These are phyloP conservation scores for Mustelus asterias DNA, from an alignment of 2,113 vertebrate species.

Conservation along the genomic window DNA sequence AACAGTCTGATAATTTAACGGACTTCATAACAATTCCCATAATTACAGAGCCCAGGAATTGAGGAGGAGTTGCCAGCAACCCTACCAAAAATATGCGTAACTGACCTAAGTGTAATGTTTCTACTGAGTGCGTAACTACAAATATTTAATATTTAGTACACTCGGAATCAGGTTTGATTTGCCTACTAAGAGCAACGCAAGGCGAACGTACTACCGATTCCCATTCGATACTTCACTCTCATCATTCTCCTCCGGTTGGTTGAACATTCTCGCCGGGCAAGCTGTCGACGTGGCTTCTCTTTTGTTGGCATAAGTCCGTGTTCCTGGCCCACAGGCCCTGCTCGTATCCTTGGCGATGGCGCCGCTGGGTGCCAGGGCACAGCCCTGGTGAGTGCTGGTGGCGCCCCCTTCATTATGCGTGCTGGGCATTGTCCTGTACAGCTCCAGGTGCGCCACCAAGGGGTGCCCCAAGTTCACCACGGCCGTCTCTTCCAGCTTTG, in stretches of 20 bases:
- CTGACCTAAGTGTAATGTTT: neutral
- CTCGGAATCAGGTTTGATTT: neutral
- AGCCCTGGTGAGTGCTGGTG: neutral
- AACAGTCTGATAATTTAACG: neutral
- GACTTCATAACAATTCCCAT: neutral
- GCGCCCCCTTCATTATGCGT: fast-evolving
- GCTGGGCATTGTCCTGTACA: neutral
- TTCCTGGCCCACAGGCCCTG: constrained; percentile 40
- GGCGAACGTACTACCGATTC: constrained; percentile 48
- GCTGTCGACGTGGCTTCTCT: constrained; percentile 44
- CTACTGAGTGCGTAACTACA: neutral
- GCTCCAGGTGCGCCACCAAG: constrained; percentile 4
- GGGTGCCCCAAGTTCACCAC: neutral
- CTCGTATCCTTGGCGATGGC: constrained; percentile 35
- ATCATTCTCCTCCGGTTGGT: constrained; percentile 72
- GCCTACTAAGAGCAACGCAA: constrained; percentile 40
- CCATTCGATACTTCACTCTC: constrained; percentile 57
- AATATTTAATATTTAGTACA: neutral
- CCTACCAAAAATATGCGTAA: neutral
- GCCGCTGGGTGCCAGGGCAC: neutral
- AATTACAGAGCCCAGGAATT: neutral
- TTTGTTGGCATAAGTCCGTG: constrained; percentile 52
- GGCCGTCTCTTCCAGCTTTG: neutral
- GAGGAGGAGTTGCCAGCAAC: neutral
- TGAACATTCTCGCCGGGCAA: constrained; percentile 47